A percentile compares a stretch with the other conserved stretches of the same genome.
These are phyloP conservation scores for Hemiprocne comata DNA, from an alignment of 2,113 vertebrate genomes.

Conservation along the genomic window DNA sequence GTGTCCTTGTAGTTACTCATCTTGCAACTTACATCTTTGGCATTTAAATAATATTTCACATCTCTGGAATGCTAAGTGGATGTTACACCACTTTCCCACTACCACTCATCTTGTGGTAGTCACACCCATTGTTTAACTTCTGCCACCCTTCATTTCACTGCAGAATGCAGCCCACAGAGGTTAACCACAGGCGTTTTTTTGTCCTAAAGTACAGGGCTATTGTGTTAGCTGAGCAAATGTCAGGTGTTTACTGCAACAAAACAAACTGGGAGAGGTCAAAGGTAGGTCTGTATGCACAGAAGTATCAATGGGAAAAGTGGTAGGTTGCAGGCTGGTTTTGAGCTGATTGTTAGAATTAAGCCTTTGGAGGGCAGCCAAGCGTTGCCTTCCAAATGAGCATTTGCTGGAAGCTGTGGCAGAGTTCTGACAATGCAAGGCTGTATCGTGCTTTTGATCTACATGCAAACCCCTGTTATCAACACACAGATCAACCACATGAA, in stretches of 20 bases:
- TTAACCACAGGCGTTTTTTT: constrained; percentile 11
- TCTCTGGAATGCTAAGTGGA: constrained; percentile 58
- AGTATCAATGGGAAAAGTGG: fast-evolving
- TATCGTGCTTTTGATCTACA: not conserved
- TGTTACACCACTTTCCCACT: constrained; percentile 63
- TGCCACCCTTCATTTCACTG: constrained; percentile 3
- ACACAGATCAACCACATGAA: not conserved
- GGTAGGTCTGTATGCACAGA: not conserved
- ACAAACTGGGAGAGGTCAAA: not conserved
- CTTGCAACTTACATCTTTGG: constrained; percentile 44
- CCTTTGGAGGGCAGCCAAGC: not conserved
- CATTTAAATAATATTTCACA: constrained; percentile 47
- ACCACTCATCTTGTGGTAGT: constrained; percentile 35
- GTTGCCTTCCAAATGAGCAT: not conserved
- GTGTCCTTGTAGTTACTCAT: constrained; percentile 49
- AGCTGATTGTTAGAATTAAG: not conserved
- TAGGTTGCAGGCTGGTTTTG: not conserved
- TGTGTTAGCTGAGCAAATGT: constrained; percentile 16
- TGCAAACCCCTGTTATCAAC: not conserved
- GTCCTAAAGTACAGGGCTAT: not conserved
- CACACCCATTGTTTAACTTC: constrained; percentile 60
- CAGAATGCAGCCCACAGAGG: constrained; percentile 26
- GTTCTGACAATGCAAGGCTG: not conserved
- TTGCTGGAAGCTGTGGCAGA: not conserved
- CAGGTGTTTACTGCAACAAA: not conserved